Percentiles rank a stretch among this genome's conserved stretches.
phyloP scores from a whole-genome alignment of 92 coral and sea anemone genomes.

The Galaxea fascicularis region DNA sequence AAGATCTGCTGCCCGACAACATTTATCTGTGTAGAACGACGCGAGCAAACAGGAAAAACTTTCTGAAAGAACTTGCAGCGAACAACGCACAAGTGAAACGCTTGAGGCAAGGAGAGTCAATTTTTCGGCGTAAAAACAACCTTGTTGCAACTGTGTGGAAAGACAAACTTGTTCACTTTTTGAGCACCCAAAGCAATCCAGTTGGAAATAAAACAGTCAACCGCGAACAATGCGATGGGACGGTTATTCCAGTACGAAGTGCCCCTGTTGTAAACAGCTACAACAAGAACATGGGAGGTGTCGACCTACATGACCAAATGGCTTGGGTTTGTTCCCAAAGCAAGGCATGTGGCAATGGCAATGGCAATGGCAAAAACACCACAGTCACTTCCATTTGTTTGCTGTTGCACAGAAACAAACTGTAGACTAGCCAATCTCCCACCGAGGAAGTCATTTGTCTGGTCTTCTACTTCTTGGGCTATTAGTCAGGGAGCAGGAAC shows the following conservation, averaged over 20 bases:
- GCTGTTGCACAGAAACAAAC: constrained; percentile 27
- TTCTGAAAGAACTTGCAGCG: constrained; percentile 4
- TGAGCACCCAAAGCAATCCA: constrained; percentile 55
- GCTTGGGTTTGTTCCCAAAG: constrained; percentile 29
- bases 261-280: constrained; percentile 52
- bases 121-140: constrained; percentile 21
- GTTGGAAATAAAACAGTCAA: constrained; percentile 40
- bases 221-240: constrained; percentile 43
- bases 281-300: constrained; percentile 64
- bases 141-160: constrained; percentile 60
- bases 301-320: constrained; percentile 47
- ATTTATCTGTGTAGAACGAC: constrained; percentile 39
- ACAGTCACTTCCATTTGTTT: constrained; percentile 32
- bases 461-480: constrained; percentile 21
- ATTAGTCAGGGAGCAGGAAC: too few species aligned
- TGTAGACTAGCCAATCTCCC: constrained; percentile 14
- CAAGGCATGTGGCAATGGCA: constrained; percentile 37
- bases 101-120: constrained; percentile 35
- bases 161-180: constrained; percentile 41
- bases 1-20: constrained; percentile 34
- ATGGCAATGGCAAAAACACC: too few species aligned
- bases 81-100: constrained; percentile 14
- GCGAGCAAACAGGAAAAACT: constrained; percentile 31
- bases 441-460: constrained; percentile 18
- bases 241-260: constrained; percentile 42